A percentile compares a stretch with the other conserved stretches of the same genome.
Conservation (phyloP, 2,113 vertebrate genomes). For the Mionectes macconnelli region DNA sequence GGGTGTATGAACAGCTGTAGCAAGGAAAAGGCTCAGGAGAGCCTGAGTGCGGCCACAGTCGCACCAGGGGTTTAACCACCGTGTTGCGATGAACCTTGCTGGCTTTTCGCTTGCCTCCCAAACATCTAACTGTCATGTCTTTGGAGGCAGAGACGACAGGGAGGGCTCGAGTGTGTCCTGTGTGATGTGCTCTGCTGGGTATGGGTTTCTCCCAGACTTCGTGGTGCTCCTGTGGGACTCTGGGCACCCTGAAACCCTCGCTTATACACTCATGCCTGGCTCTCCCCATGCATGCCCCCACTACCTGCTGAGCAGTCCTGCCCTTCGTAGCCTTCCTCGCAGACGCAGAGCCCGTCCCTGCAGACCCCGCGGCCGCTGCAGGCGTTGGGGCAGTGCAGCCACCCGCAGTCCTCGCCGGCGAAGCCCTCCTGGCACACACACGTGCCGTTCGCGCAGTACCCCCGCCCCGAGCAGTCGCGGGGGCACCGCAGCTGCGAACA, state of each 20-base stretch:
- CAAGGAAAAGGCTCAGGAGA: not conserved
- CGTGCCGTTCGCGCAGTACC: slow-evolving; percentile 86
- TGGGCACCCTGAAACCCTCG: not conserved
- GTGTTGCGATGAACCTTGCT: not conserved
- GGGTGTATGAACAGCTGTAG: not conserved
- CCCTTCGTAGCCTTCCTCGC: slow-evolving; percentile 87
- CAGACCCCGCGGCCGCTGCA: slow-evolving; percentile 89
- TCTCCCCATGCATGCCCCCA: not conserved
- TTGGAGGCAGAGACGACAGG: not conserved
- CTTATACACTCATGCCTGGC: not conserved
- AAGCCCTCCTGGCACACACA: slow-evolving; percentile 89
- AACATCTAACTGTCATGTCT: rapidly evolving
- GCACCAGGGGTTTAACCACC: not conserved
- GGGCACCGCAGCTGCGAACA: slow-evolving; percentile 88
- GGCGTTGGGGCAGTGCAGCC: slow-evolving; percentile 84
- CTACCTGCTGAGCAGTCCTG: slow-evolving; percentile 94
- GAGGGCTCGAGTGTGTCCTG: not conserved
- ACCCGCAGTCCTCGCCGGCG: slow-evolving; percentile 86
- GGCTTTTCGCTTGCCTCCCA: not conserved
- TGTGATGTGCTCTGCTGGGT: not conserved
- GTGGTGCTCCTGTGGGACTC: rapidly evolving
- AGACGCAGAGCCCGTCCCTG: slow-evolving; percentile 87
- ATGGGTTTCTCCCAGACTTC: not conserved
- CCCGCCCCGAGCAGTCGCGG: slow-evolving; percentile 89
- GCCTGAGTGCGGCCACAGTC: not conserved